Evolutionary conservation across 2,797 vertebrate genomes (phyloP).

Genomic region (Gymnoscopelus microlampas): DNA sequence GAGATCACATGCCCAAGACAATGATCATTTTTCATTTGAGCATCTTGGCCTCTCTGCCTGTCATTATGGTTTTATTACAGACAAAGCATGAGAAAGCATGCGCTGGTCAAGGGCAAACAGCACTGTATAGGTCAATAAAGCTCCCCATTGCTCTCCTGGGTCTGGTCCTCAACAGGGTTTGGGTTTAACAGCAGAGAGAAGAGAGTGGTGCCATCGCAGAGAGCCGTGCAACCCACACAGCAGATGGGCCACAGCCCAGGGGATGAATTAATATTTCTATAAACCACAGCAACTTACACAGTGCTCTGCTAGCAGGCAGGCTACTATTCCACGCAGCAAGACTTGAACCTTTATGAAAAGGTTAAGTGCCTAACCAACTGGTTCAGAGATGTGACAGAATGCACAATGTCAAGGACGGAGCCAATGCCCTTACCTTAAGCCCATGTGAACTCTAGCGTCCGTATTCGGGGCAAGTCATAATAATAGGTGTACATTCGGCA

Average conservation of each 20-base stretch:
- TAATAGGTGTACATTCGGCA: too few relatives aligned
- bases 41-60: constrained; percentile 17
- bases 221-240: constrained; percentile 11
- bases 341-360: constrained; percentile 1
- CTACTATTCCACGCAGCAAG: background rate
- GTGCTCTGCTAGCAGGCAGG: background rate
- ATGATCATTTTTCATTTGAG: constrained; percentile 31
- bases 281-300: constrained; percentile 8
- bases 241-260: constrained; percentile 8
- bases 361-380: constrained; percentile 9
- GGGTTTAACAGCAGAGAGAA: constrained; percentile 12
- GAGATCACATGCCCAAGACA: constrained; percentile 38
- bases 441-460: background rate
- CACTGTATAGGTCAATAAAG: constrained; percentile 20
- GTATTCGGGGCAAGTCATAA: too few relatives aligned
- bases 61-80: constrained; percentile 35
- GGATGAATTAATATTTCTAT: constrained; percentile 11
- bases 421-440: background rate
- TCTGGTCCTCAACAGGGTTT: background rate
- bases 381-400: background rate
- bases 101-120: constrained; percentile 30
- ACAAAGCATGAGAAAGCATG: constrained; percentile 30
- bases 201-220: constrained; percentile 3
- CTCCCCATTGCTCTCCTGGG: background rate
- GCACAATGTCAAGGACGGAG: background rate